Conservation (phyloP, 2,113 vertebrate genomes). For the Equus przewalskii region DNA sequence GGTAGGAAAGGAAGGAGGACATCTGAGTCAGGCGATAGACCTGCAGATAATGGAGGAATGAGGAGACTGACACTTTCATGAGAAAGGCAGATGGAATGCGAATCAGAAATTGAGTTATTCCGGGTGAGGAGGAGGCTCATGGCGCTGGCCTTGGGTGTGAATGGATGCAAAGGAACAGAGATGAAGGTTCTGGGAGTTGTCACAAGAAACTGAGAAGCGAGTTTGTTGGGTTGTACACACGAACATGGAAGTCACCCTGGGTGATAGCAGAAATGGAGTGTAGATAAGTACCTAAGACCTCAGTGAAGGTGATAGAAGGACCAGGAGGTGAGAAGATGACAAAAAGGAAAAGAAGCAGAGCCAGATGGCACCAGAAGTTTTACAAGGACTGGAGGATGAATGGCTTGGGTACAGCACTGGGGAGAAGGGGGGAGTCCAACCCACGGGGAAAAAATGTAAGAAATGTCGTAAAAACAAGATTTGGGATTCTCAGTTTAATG, state of each 20-base stretch:
- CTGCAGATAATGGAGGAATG: neutral
- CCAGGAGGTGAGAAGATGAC: neutral
- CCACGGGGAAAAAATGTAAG: neutral
- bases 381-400: neutral
- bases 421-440: neutral
- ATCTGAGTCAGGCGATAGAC: neutral
- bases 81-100: neutral
- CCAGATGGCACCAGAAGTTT: neutral
- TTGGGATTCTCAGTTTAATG: neutral
- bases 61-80: neutral
- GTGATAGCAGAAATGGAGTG: neutral
- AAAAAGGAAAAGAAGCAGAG: neutral
- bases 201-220: neutral
- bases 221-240: neutral
- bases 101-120: neutral
- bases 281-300: neutral
- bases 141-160: fast-evolving
- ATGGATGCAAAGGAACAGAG: neutral
- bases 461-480: neutral
- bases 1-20: neutral
- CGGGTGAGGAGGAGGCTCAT: neutral
- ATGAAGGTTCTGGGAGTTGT: neutral
- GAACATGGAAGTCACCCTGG: neutral
- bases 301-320: neutral
- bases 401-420: neutral